Conservation (phyloP, 2,888 invertebrate species). For the Phortica okadai region DNA sequence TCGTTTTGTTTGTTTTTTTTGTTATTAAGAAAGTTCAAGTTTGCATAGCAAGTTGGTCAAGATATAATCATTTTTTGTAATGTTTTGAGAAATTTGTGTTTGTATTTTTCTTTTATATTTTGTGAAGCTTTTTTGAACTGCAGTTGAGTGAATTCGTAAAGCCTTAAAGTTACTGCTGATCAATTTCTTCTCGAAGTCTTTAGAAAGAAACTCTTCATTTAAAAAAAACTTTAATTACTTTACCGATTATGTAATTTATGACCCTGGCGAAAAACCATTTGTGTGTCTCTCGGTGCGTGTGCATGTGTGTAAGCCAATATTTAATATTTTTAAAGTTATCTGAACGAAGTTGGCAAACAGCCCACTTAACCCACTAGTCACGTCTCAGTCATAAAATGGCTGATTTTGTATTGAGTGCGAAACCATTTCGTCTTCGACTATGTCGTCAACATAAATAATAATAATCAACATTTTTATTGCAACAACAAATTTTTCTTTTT, state of each 20-base stretch:
- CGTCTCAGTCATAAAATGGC: slow-evolving; percentile 3
- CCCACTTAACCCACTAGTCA: slow-evolving; percentile 11
- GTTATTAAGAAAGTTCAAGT: not conserved
- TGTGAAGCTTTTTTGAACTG: not conserved
- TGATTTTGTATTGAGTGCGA: not conserved
- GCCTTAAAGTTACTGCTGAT: too few species aligned
- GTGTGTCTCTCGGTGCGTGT: not conserved
- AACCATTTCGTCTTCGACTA: not conserved
- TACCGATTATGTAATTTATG: slow-evolving; percentile 3
- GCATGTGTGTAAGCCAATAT: not conserved
- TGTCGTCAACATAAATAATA: slow-evolving; percentile 14
- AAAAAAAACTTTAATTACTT: not conserved
- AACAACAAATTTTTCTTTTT: not conserved
- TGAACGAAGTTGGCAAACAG: not conserved
- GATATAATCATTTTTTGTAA: not conserved
- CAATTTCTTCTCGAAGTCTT: too few species aligned
- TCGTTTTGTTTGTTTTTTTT: slow-evolving; percentile 1
- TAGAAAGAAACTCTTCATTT: not conserved
- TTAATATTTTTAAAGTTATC: not conserved
- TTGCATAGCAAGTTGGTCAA: not conserved
- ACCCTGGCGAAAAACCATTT: not conserved
- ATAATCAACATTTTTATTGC: not conserved
- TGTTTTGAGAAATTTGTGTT: not conserved
- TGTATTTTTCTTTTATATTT: not conserved
- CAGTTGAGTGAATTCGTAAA: too few species aligned